Evolutionary conservation across 2,113 vertebrate genomes (phyloP), one percentile per base, ranked within the genome.

Genomic region (Nestor notabilis): DNA sequence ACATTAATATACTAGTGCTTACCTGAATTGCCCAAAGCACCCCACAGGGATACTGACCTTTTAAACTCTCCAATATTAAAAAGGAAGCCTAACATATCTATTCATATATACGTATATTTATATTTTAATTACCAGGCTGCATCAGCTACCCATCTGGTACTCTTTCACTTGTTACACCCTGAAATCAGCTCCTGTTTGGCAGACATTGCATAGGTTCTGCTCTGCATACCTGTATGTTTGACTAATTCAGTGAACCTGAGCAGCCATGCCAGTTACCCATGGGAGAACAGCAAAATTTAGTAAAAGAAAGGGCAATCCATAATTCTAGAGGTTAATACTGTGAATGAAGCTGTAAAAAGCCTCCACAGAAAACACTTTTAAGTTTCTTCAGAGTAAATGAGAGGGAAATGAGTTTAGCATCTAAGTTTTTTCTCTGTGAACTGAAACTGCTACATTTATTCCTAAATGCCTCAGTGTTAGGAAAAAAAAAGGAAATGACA

Each of bases 371-470:
- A 87, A 58, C 0, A 0, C 3, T 79, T 53, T 64, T 9, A 19
- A 12, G 28, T 63, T 58, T 83, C 47, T 58, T 66, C 63, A 49
- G 43, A 58, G 19, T 64, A 70, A 83, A 55, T 2, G 17, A 47
- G 31, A 60, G 4, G 5, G 44, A 50, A 52, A 68, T 50, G 13
- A 46, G 27, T 60, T 41, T 11, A 41, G 52, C 47, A 90, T 61
- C 39, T 55, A 71, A 60, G 6, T 19, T 43, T 77, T 56, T 60
- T 8, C n/a, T 63, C 27, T 37, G 25, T 35, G 18, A 81, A 44
- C 27, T 23, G 21, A 33, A 90, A 49, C 31, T 17, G 4, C 25
- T 61, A 11, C 0, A 0, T 29, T 83, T 85, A 21, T 17, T 79
- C 61, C 70, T 83, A 78, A 88, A 86, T 52, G 61, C 50, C 21